Conservation (phyloP, 1,140 invertebrate species). For the Pristionchus pacificus region DNA sequence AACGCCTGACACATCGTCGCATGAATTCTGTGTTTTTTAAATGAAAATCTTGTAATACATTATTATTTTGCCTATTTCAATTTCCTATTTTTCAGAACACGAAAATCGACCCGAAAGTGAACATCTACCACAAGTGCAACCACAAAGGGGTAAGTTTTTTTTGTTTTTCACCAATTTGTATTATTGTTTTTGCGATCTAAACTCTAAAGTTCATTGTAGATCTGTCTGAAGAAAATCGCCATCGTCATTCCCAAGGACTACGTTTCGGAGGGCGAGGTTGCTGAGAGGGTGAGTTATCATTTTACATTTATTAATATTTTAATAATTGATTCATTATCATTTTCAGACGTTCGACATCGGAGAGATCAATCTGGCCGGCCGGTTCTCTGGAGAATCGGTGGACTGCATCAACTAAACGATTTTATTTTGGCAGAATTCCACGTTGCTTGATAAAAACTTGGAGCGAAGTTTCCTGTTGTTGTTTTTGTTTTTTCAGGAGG, state of each 20-base stretch:
- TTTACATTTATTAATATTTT: too few species aligned
- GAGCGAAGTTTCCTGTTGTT: too few species aligned
- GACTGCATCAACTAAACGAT: conserved; percentile 12
- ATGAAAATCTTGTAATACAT: too few species aligned
- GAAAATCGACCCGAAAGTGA: conserved; percentile 48
- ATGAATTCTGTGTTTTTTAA: too few species aligned
- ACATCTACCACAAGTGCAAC: conserved; percentile 49
- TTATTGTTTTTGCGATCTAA: not conserved
- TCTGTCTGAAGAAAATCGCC: conserved; percentile 5
- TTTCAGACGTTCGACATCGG: conserved; percentile 8
- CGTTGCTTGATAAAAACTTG: too few species aligned
- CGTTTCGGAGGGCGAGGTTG: conserved; percentile 2
- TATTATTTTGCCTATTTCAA: too few species aligned
- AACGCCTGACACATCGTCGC: too few species aligned
- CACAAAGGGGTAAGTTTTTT: conserved; percentile 28
- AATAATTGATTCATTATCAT: too few species aligned
- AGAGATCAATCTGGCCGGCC: conserved; percentile 11
- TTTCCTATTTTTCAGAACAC: too few species aligned
- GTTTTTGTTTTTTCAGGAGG: too few species aligned
- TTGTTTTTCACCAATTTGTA: not conserved
- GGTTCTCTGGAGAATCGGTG: conserved; percentile 19
- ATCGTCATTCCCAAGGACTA: conserved; percentile 9
- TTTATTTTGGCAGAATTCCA: too few species aligned
- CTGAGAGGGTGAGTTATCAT: conserved; percentile 4
- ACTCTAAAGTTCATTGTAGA: conserved; percentile 19